These are phyloP conservation scores for Anorthoa munda DNA, from an alignment of 2,888 invertebrate species.

Conservation along the genomic window DNA sequence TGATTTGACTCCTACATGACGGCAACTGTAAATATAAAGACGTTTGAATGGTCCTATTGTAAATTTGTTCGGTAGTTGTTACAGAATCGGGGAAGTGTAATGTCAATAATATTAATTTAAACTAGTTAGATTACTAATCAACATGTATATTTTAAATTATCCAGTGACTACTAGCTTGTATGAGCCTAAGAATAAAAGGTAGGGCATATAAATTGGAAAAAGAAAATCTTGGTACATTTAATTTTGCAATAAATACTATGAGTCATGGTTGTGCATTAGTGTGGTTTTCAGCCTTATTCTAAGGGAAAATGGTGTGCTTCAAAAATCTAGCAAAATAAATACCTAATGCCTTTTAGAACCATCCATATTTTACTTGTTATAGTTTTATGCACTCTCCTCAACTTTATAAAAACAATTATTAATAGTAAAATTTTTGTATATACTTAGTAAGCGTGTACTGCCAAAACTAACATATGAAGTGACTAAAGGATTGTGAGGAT, in stretches of 20 bases:
- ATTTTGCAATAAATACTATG: not conserved
- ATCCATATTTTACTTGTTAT: not conserved
- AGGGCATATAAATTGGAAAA: slow-evolving; percentile 1
- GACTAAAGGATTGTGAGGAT: slow-evolving; percentile 1
- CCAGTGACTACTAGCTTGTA: slow-evolving; percentile 26
- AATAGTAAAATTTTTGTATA: slow-evolving; percentile 19
- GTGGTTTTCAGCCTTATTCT: not conserved
- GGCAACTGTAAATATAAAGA: not conserved
- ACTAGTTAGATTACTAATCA: slow-evolving; percentile 27
- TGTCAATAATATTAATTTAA: slow-evolving; percentile 40
- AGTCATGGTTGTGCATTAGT: slow-evolving; percentile 15
- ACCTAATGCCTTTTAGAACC: not conserved
- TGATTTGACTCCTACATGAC: too few species aligned
- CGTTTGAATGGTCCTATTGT: slow-evolving; percentile 23
- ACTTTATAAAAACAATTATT: not conserved
- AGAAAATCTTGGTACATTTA: not conserved
- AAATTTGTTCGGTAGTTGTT: slow-evolving; percentile 38
- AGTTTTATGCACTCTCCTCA: slow-evolving; percentile 2
- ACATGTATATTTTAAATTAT: slow-evolving; percentile 46
- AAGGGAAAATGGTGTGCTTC: not conserved
- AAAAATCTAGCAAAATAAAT: not conserved
- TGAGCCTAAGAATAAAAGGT: not conserved
- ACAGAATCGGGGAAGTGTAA: slow-evolving; percentile 53
- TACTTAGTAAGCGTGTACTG: slow-evolving; percentile 12
- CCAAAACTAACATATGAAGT: slow-evolving; percentile 24